These are phyloP conservation scores for Etia nguti DNA, from an alignment of 2,113 vertebrate species.

Conservation along the genomic window DNA sequence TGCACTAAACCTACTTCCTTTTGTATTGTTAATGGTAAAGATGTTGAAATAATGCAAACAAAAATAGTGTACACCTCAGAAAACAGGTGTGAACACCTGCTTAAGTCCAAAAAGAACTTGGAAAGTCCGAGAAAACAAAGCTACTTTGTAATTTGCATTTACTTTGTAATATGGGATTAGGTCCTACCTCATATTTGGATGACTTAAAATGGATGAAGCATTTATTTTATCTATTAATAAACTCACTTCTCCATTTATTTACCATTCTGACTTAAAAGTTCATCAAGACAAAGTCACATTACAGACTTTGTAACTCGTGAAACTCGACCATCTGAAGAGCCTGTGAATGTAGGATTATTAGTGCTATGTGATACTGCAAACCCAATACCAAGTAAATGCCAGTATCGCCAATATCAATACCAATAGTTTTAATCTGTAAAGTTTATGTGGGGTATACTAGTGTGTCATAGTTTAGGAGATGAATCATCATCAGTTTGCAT, in stretches of 20 bases:
- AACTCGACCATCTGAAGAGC: background rate
- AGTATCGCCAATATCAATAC: background rate
- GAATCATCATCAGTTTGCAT: background rate
- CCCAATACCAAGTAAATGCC: background rate
- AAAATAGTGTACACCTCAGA: background rate
- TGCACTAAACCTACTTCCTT: background rate
- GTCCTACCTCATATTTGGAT: background rate
- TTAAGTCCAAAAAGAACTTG: background rate
- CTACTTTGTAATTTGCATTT: background rate
- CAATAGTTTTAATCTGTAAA: background rate
- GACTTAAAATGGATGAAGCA: too few species aligned
- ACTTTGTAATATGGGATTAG: background rate
- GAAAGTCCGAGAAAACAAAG: background rate
- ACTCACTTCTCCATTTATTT: too few species aligned
- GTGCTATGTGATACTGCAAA: background rate
- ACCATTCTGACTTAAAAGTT: background rate
- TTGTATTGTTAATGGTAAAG: background rate
- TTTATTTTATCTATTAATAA: too few species aligned
- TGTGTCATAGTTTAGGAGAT: background rate
- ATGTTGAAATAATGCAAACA: background rate
- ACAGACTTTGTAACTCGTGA: background rate
- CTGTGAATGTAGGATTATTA: background rate
- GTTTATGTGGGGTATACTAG: background rate
- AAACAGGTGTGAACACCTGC: background rate
- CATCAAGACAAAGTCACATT: background rate